Evolutionary conservation across 1,140 invertebrate genomes (phyloP).

Genomic region (Helicoverpa zea): DNA sequence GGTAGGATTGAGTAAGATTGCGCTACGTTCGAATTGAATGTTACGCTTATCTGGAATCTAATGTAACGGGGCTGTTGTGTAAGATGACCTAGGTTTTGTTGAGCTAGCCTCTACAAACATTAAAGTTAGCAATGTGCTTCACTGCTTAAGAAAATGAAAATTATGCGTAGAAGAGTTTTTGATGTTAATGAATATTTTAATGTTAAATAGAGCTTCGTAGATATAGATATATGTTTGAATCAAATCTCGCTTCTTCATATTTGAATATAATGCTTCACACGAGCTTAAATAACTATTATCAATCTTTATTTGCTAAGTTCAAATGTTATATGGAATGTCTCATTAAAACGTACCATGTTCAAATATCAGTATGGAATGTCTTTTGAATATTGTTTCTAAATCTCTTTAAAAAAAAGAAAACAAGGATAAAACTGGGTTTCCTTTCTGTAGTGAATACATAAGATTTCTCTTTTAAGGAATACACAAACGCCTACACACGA

Average conservation of each 20-base stretch:
- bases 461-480: not conserved
- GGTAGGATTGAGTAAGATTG: not conserved
- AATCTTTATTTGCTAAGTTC: too few relatives aligned
- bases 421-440: not conserved
- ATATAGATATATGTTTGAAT: too few relatives aligned
- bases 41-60: constrained; percentile 7
- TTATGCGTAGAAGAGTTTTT: too few relatives aligned
- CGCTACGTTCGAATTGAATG: constrained; percentile 4
- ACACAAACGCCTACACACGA: not conserved
- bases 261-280: too few relatives aligned
- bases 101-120: not conserved
- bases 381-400: not conserved
- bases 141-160: too few relatives aligned
- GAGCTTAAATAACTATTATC: too few relatives aligned
- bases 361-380: not conserved
- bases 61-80: not conserved
- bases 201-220: too few relatives aligned
- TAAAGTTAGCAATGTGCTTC: not conserved
- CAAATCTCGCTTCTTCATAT: too few relatives aligned
- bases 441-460: not conserved
- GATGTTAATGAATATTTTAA: too few relatives aligned
- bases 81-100: constrained; percentile 1
- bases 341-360: too few relatives aligned
- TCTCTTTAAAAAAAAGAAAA: not conserved
- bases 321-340: too few relatives aligned